These are phyloP conservation scores for Dipodomys merriami DNA, from an alignment of 2,113 vertebrate genomes.

Conservation along the genomic window DNA sequence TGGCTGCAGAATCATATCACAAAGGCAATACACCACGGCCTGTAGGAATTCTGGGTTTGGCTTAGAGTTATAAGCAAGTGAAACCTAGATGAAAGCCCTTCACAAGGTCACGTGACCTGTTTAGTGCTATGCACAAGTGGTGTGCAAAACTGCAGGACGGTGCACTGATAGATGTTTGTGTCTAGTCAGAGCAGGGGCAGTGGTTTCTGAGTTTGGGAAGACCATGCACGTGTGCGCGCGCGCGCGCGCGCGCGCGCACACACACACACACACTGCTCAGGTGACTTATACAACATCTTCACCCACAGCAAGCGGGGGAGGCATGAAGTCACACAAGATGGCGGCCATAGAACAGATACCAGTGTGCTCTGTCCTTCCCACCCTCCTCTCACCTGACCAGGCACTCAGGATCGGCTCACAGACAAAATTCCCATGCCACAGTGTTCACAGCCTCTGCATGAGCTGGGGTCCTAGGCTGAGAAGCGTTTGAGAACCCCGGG, in stretches of 20 bases:
- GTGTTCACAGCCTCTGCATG: neutral
- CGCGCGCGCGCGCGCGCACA: too few species aligned
- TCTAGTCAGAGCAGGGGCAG: too few species aligned
- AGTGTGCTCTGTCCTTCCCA: neutral
- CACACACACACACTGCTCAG: neutral
- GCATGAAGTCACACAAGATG: neutral
- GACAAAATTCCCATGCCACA: neutral
- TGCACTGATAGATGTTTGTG: too few species aligned
- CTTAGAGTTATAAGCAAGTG: constrained; percentile 16
- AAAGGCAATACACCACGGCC: constrained; percentile 11
- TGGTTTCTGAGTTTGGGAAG: constrained; percentile 1
- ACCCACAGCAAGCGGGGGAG: neutral
- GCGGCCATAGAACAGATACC: neutral
- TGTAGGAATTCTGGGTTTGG: constrained; percentile 4
- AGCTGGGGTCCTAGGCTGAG: neutral
- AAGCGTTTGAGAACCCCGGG: neutral
- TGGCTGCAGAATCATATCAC: neutral
- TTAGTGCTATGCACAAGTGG: constrained; percentile 48
- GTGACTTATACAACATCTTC: neutral
- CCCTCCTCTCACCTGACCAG: neutral
- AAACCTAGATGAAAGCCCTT: neutral
- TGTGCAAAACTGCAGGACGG: constrained; percentile 10
- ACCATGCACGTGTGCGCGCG: too few species aligned
- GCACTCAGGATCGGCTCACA: fast-evolving
- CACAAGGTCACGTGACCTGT: constrained; percentile 9